Evolutionary conservation across 2,888 invertebrate species (phyloP).

Genomic region (Drosophila leonis): DNA sequence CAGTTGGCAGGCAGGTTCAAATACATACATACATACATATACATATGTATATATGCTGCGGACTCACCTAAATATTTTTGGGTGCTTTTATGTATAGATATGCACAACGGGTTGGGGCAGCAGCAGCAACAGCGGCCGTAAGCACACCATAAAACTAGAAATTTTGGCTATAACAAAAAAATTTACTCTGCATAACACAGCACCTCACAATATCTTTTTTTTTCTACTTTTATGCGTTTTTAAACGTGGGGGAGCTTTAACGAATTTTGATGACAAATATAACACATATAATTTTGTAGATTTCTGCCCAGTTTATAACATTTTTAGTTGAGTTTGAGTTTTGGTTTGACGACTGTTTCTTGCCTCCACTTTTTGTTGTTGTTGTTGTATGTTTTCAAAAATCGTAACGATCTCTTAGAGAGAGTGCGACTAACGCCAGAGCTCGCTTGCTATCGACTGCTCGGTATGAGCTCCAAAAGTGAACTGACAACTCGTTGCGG

Average conservation of each 20-base stretch:
- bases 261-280: conserved; percentile 52
- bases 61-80: conserved; percentile 64
- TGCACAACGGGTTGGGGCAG: conserved; percentile 51
- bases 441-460: conserved; percentile 31
- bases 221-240: conserved; percentile 4
- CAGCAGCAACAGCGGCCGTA: conserved; percentile 48
- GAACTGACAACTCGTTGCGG: conserved; percentile 59
- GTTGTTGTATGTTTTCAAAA: conserved; percentile 48
- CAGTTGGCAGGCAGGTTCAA: conserved; percentile 47
- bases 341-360: conserved; percentile 12
- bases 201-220: conserved; percentile 30
- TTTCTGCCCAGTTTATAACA: conserved; percentile 47
- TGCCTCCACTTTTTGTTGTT: conserved; percentile 10
- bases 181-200: conserved; percentile 35
- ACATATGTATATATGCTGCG: conserved; percentile 6
- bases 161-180: conserved; percentile 46
- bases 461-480: conserved; percentile 57
- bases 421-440: conserved; percentile 3
- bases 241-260: conserved; percentile 19
- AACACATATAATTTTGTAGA: conserved; percentile 37
- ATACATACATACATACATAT: neutral
- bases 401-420: conserved; percentile 53
- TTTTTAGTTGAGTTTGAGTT: conserved; percentile 43
- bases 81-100: conserved; percentile 54
- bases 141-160: conserved; percentile 56